Evolutionary conservation across 2,888 invertebrate genomes (phyloP).

Genomic region (Apamea crenata): DNA sequence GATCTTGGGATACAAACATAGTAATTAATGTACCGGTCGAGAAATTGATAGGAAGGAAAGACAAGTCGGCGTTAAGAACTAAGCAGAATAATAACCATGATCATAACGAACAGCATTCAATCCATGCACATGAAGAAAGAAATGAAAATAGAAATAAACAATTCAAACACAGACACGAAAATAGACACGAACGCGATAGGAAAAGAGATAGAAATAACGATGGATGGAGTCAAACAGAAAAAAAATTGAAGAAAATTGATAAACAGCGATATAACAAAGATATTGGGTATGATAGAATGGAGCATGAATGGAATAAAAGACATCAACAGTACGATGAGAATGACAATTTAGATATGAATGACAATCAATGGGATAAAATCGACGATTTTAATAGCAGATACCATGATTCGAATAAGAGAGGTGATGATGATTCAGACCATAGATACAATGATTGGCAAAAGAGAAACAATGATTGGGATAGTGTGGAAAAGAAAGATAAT

Average conservation of each 20-base stretch:
- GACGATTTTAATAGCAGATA: neutral
- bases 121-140: neutral
- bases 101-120: neutral
- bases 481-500: neutral
- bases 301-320: slow-evolving; percentile 39
- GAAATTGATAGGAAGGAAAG: neutral
- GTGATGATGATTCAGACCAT: neutral
- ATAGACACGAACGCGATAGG: neutral
- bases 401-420: neutral
- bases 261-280: neutral
- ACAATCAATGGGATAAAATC: neutral
- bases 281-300: neutral
- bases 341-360: slow-evolving; percentile 9
- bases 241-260: neutral
- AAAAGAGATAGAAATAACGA: neutral
- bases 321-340: neutral
- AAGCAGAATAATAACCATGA: neutral
- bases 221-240: neutral
- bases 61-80: neutral
- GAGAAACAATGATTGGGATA: neutral
- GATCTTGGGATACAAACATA: neutral
- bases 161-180: no score
- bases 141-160: neutral
- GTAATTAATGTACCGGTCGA: neutral
- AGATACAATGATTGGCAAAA: neutral